These are phyloP conservation scores for Proisotoma minuta DNA, from an alignment of 2,888 invertebrate genomes.

Conservation along the genomic window DNA sequence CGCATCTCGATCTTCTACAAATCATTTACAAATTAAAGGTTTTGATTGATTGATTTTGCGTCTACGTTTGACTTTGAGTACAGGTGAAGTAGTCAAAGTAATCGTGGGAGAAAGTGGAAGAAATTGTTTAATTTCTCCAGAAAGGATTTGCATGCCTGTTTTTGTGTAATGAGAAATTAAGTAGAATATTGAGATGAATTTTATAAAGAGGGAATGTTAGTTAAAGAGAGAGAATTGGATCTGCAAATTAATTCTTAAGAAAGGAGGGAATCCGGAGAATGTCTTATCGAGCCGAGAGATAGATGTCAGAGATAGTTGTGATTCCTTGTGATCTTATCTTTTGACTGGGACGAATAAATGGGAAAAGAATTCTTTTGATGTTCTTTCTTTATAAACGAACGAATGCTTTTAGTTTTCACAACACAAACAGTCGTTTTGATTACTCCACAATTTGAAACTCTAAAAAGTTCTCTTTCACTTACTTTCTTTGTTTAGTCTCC, in stretches of 20 bases:
- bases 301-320: constrained; percentile 43
- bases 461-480: constrained; percentile 10
- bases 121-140: no score
- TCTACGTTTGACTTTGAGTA: no score
- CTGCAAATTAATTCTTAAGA: constrained; percentile 14
- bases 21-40: no score
- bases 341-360: constrained; percentile 19
- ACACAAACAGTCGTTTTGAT: constrained; percentile 17
- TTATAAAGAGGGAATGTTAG: not conserved
- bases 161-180: no score
- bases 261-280: constrained; percentile 18
- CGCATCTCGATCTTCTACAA: no score
- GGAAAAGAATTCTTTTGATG: constrained; percentile 39
- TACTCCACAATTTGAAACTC: constrained; percentile 9
- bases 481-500: constrained; percentile 13
- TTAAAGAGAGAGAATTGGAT: constrained; percentile 3
- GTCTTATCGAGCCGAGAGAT: constrained; percentile 32
- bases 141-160: no score
- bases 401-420: constrained; percentile 17
- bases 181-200: not conserved
- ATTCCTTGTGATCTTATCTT: constrained; percentile 31
- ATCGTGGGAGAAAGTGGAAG: no score
- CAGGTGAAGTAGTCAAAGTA: not conserved
- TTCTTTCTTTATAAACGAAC: constrained; percentile 12
- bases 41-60: no score